Base-by-base conservation (phyloP, 2,888 invertebrate genomes). In the Lycia hirtaria region DNA sequence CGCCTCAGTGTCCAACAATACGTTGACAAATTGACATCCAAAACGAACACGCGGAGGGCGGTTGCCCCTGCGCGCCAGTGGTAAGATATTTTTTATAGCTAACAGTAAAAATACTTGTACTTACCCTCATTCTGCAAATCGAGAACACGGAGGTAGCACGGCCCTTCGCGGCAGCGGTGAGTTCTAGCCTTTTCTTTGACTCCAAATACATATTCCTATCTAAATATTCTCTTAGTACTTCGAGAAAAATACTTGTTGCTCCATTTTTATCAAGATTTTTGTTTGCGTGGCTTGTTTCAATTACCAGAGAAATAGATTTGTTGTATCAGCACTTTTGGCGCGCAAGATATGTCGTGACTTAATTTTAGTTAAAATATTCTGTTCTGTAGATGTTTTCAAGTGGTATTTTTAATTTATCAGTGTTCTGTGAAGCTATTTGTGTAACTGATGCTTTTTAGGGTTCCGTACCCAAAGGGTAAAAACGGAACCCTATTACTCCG, bases 81-180 rank as follows among this genome's bases (percentile, higher is more conserved):
- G 81, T 82, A 57, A 78, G 82, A 73, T 48, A 51, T 43, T 37
- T 10, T 54, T 37, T 28, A 24, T 54, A 50, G 14, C 30, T 26
- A n/a, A 24, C 50, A 38, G 41, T 45, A 35, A 37, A n/a, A 43
- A 30, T 43, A 38, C 28, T 35, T 35, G 35, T 35, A 15, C 35
- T 47, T 47, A 17, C 47, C 47, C 47, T 47, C 47, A 47, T 47
- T 47, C 22, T 33, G 47, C 37, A 87, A 83, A 73, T 85, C 85
- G 86, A 75, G 68, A 71, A 66, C 71, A 40, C 71, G 71, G 56
- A 62, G 64, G 55, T 61, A 70, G 15, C 66, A 70, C 44, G 68
- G 68, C 37, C 60, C 72, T 32, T 66, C 72, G 78, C 78, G 81
- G 75, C 78, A 74, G 73, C 67, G 76, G 81, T 82, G 57, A 78